Evolutionary conservation across 1,140 invertebrate species (phyloP).

Genomic region (Andrena cerasifolii): DNA sequence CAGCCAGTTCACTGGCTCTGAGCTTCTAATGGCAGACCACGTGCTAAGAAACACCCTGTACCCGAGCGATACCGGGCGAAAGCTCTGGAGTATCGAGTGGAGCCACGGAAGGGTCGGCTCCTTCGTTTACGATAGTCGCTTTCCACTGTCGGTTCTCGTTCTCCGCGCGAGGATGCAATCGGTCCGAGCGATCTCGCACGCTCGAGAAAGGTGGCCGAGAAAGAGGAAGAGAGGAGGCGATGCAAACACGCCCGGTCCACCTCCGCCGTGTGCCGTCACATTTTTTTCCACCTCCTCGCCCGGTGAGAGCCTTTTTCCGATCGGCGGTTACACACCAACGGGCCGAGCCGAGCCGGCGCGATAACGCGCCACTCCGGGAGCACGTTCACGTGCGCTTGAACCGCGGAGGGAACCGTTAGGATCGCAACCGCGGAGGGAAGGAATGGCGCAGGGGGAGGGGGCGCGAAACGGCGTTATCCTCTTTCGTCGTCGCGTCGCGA

Average conservation of each 20-base stretch:
- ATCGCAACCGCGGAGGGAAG: constrained; percentile 60
- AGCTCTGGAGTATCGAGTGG: constrained; percentile 3
- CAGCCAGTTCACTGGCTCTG: too few relatives aligned
- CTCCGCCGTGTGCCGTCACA: constrained; percentile 50
- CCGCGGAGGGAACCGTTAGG: constrained; percentile 77
- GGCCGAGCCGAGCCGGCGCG: constrained; percentile 22
- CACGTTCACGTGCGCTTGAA: constrained; percentile 74
- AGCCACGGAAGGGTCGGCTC: constrained; percentile 26
- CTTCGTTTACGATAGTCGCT: constrained; percentile 42
- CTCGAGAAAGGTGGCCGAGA: constrained; percentile 34
- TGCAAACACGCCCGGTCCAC: constrained; percentile 46
- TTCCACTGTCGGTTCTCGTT: constrained; percentile 71
- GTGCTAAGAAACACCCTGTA: too few relatives aligned
- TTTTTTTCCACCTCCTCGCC: constrained; percentile 45
- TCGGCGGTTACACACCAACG: constrained; percentile 40
- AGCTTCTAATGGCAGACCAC: too few relatives aligned
- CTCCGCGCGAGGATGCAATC: constrained; percentile 43
- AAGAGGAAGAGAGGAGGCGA: not conserved
- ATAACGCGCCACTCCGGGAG: constrained; percentile 57
- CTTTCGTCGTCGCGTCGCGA: not conserved
- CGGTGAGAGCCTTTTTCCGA: constrained; percentile 34
- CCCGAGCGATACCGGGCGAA: too few relatives aligned
- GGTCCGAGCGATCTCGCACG: constrained; percentile 30
- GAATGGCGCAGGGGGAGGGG: constrained; percentile 3
- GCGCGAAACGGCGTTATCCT: constrained; percentile 16